Evolutionary conservation across 2,113 vertebrate species (phyloP).

Genomic region (Hylia prasina): DNA sequence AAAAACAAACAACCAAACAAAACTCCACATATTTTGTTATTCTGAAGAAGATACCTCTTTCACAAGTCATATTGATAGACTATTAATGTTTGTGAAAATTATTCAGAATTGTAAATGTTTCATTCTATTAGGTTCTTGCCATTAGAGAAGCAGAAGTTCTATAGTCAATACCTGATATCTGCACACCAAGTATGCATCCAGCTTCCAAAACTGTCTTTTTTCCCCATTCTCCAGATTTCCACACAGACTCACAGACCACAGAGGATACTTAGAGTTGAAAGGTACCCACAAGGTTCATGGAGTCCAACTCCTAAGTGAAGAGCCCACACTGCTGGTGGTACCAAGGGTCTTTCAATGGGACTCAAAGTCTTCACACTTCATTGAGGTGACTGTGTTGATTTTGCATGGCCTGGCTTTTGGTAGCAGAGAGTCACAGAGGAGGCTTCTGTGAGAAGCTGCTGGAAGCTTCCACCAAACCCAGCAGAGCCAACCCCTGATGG

Average conservation of each 20-base stretch:
- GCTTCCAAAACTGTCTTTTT: not conserved
- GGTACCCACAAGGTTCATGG: not conserved
- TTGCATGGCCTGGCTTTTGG: not conserved
- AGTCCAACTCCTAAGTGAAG: not conserved
- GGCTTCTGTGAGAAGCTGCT: not conserved
- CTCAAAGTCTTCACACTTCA: not conserved
- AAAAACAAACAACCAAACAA: not conserved
- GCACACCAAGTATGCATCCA: not conserved
- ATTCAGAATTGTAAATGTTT: not conserved
- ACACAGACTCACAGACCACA: not conserved
- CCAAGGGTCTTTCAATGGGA: not conserved
- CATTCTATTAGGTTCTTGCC: not conserved
- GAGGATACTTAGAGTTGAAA: not conserved
- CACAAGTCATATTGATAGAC: not conserved
- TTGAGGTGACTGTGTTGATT: not conserved
- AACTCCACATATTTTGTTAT: not conserved
- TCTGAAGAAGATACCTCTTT: not conserved
- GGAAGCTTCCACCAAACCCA: not conserved
- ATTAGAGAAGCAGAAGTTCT: not conserved
- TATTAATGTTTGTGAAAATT: not conserved
- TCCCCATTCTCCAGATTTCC: not conserved
- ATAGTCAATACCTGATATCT: not conserved
- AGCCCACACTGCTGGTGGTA: not conserved
- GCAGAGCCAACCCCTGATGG: not conserved
- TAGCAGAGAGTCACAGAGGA: no score